Evolutionary conservation across 2,888 invertebrate genomes (phyloP).

Genomic region (Lypha dubia): DNA sequence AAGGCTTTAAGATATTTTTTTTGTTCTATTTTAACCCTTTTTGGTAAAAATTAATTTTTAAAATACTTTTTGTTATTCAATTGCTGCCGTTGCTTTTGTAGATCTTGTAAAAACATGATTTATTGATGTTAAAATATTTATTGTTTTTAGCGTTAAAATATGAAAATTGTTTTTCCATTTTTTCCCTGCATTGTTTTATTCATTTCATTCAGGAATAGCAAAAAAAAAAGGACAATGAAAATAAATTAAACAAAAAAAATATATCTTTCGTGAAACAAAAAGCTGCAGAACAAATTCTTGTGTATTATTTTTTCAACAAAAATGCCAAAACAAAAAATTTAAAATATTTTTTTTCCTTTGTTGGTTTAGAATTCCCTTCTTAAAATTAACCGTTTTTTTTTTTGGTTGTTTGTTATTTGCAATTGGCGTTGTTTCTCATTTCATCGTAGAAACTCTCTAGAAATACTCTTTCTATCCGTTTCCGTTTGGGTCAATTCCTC

Average conservation of each 20-base stretch:
- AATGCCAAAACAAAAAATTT: slow-evolving; percentile 48
- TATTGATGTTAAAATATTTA: slow-evolving; percentile 82
- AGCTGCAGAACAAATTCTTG: slow-evolving; percentile 14
- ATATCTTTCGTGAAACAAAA: slow-evolving; percentile 16
- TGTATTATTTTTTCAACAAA: slow-evolving; percentile 36
- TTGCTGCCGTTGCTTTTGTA: slow-evolving; percentile 44
- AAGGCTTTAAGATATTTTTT: slow-evolving; percentile 15
- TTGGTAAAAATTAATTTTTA: slow-evolving; percentile 50
- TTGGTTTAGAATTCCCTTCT: slow-evolving; percentile 56
- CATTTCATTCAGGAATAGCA: slow-evolving; percentile 23
- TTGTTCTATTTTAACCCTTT: slow-evolving; percentile 64
- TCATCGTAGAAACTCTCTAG: slow-evolving; percentile 68
- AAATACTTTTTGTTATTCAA: slow-evolving; percentile 51
- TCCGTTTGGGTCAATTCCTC: slow-evolving; percentile 82
- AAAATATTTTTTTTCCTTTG: slow-evolving; percentile 36
- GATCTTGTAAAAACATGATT: slow-evolving; percentile 78
- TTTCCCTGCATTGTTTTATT: slow-evolving; percentile 35
- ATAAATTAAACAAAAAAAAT: slow-evolving; percentile 23
- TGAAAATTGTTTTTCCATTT: slow-evolving; percentile 70
- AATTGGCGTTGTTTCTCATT: slow-evolving; percentile 76
- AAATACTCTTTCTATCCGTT: slow-evolving; percentile 63
- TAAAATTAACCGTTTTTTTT: slow-evolving; percentile 42
- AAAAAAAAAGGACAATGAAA: slow-evolving; percentile 13
- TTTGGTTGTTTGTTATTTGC: slow-evolving; percentile 20
- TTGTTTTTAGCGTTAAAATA: slow-evolving; percentile 77